These are phyloP conservation scores for Timandra comae DNA, from an alignment of 2,888 invertebrate genomes.

Conservation along the genomic window DNA sequence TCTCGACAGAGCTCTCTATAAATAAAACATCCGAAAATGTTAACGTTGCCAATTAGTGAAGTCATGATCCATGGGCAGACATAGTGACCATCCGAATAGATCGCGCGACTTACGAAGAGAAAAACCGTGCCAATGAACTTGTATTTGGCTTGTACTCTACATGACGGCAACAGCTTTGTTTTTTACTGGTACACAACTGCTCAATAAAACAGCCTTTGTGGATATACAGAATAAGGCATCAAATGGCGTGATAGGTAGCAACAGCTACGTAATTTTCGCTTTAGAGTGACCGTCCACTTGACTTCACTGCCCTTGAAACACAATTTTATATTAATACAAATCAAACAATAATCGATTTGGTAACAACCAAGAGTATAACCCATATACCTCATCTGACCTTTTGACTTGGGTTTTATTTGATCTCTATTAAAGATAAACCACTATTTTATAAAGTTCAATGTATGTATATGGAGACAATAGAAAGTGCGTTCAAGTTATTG, in stretches of 20 bases:
- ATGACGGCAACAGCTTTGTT: conserved; percentile 40
- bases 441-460: no score
- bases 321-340: conserved; percentile 21
- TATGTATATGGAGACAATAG: no score
- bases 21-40: conserved; percentile 24
- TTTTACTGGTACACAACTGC: no score
- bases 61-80: conserved; percentile 46
- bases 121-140: conserved; percentile 67
- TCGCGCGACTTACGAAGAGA: conserved; percentile 33
- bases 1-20: conserved; percentile 6
- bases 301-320: conserved; percentile 29
- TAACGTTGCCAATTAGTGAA: conserved; percentile 40
- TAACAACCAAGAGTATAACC: no score
- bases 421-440: no score
- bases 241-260: conserved; percentile 10
- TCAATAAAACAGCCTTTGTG: conserved; percentile 17
- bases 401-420: no score
- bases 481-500: no score
- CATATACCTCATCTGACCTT: no score
- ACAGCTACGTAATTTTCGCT: conserved; percentile 11
- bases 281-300: conserved; percentile 22
- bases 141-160: conserved; percentile 44
- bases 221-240: conserved; percentile 11
- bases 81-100: conserved; percentile 41
- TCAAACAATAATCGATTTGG: no score